Percentiles rank a stretch among this genome's conserved stretches.
These are phyloP conservation scores for Ophiodon elongatus DNA, from an alignment of 2,113 vertebrate species.

Conservation along the genomic window DNA sequence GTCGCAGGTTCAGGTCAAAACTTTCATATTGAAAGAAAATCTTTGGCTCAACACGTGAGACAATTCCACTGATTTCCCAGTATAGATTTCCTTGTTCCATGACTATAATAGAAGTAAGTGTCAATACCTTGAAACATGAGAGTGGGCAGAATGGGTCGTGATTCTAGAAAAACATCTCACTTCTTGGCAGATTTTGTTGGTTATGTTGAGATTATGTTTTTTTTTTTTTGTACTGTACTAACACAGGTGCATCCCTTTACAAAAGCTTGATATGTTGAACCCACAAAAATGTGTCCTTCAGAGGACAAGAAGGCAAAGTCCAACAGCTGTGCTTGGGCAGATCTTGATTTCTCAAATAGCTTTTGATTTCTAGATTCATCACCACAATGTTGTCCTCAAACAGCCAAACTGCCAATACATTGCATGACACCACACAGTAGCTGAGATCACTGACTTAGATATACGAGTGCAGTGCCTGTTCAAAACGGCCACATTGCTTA, in stretches of 20 bases:
- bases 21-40: not conserved
- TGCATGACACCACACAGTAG: not conserved
- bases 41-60: not conserved
- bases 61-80: not conserved
- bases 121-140: constrained; percentile 11
- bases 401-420: not conserved
- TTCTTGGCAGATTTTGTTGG: not conserved
- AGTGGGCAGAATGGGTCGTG: not conserved
- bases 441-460: not conserved
- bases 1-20: not conserved
- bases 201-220: not conserved
- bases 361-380: constrained; percentile 2
- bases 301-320: not conserved
- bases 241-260: not conserved
- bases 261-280: not conserved
- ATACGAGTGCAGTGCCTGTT: not conserved
- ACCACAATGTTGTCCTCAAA: not conserved
- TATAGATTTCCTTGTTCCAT: not conserved
- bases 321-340: not conserved
- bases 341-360: not conserved
- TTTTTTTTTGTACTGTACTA: not conserved
- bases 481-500: not conserved
- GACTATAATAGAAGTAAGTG: constrained; percentile 17
- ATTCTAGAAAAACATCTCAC: constrained; percentile 1
- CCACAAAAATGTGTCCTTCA: constrained; percentile 29